Base-by-base conservation (phyloP, 2,888 invertebrate species). In the Cryptus viduatorius region DNA sequence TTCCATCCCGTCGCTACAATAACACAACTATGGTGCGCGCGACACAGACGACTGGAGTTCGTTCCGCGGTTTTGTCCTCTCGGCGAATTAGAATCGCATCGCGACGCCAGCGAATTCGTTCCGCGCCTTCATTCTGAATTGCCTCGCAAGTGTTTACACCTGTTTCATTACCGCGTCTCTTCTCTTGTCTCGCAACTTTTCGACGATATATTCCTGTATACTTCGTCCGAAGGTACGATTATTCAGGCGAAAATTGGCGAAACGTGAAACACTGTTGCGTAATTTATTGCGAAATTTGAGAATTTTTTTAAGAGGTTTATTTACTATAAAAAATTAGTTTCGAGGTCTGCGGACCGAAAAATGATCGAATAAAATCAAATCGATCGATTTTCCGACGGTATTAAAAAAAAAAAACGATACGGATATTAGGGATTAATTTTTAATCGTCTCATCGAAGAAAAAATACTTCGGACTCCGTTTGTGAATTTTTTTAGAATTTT, bases 21-120 rank as follows among this genome's bases (percentile, higher is more conserved):
- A 61, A 64, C 50, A 53, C 24, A 50, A 48, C n/a, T 29, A 24
- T 4, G 14, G 37, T 29, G 61, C n/a, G 48, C n/a, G 48, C 48
- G 29, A 61, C 61, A 61, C 31, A n/a, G 31, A 61, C 31, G 61
- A 61, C 72, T 64, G 10, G 46, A n/a, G 31, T 37, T 76, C 64
- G 42, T 42, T 24, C 48, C 64, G 44, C 75, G 24, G 65, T 56
- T 42, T n/a, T 53, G 24, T 42, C 73, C 61, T 12, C 53, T 12
- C 53, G 4, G 59, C 67, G 19, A 68, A 77, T 80, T 79, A 72
- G 48, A 56, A 14, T 53, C 31, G 46, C 46, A 31, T 59, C 50
- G 53, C 31, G n/a, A 65, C 77, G 42, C 59, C 56, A 46, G 24
- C 59, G n/a, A 73, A 84, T 80, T 84, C 61, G 84, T 84, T 83